Evolutionary conservation across 2,888 invertebrate species (phyloP).

Genomic region (Thumatha senex): DNA sequence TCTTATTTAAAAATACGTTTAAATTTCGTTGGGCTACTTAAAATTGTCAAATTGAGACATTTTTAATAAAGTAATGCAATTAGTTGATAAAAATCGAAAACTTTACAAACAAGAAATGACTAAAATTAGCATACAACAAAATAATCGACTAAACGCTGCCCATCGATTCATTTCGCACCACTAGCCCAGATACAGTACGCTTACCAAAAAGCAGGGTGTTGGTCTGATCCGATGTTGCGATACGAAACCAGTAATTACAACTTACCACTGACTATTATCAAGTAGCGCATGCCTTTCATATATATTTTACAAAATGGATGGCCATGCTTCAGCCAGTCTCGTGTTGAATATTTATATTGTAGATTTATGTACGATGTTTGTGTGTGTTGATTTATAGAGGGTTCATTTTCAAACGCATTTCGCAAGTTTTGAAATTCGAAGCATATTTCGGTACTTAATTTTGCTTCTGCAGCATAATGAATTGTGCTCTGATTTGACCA

Average conservation of each 20-base stretch:
- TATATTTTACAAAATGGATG: constrained; percentile 81
- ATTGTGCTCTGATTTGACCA: not conserved
- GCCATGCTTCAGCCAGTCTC: constrained; percentile 60
- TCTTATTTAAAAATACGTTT: too few species aligned
- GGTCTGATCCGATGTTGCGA: constrained; percentile 65
- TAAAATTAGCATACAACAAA: too few species aligned
- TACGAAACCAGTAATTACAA: constrained; percentile 74
- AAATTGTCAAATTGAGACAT: too few species aligned
- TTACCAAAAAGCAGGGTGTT: constrained; percentile 67
- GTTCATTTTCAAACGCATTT: constrained; percentile 37
- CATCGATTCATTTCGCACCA: constrained; percentile 32
- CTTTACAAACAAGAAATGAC: not conserved
- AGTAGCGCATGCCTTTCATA: constrained; percentile 79
- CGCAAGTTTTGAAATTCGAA: constrained; percentile 28
- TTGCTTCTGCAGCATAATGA: not conserved
- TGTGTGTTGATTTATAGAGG: constrained; percentile 58
- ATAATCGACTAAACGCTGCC: constrained; percentile 14
- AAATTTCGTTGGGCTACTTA: too few species aligned
- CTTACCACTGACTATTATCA: constrained; percentile 79
- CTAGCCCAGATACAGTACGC: constrained; percentile 31
- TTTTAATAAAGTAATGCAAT: too few species aligned
- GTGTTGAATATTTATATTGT: constrained; percentile 78
- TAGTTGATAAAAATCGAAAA: not conserved
- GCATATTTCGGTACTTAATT: not conserved
- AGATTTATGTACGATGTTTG: constrained; percentile 69